Conservation (phyloP, 2,888 invertebrate species). For the Thelaira solivaga region DNA sequence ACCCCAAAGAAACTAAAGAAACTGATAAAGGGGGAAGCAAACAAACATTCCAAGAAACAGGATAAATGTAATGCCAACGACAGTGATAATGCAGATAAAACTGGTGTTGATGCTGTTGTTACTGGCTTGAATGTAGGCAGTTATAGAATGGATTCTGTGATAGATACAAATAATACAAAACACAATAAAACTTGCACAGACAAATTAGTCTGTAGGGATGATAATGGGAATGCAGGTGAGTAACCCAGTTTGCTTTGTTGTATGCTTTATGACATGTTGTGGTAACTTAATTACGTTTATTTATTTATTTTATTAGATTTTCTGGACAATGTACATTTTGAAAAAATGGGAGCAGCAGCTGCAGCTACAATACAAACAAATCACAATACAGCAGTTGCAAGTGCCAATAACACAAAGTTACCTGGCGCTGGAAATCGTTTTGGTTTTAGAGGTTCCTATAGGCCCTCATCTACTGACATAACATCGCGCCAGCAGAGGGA, state of each 20-base stretch:
- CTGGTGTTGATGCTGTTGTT: constrained; percentile 56
- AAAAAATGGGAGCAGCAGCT: constrained; percentile 74
- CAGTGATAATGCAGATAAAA: constrained; percentile 9
- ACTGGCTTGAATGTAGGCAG: constrained; percentile 8
- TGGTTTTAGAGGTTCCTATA: constrained; percentile 83
- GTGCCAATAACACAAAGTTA: constrained; percentile 70
- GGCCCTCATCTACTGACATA: constrained; percentile 80
- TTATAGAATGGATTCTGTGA: constrained; percentile 56
- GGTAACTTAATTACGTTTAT: constrained; percentile 33
- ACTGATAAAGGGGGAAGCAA: constrained; percentile 67
- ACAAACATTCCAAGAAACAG: constrained; percentile 60
- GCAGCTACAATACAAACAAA: constrained; percentile 62
- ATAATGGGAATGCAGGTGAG: constrained; percentile 77
- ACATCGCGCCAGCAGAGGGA: constrained; percentile 84
- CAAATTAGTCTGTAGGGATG: constrained; percentile 67
- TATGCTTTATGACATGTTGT: too few species aligned
- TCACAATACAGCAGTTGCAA: constrained; percentile 44
- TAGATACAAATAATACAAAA: constrained; percentile 63
- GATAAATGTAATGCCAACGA: constrained; percentile 66
- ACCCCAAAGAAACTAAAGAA: constrained; percentile 77
- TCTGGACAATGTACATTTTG: constrained; percentile 69
- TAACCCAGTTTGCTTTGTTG: background rate
- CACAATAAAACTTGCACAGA: constrained; percentile 37
- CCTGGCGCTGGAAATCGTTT: constrained; percentile 81
- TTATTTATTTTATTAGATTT: constrained; percentile 58